Base-by-base conservation (phyloP, 2,113 vertebrate genomes). In the Spea bombifrons region DNA sequence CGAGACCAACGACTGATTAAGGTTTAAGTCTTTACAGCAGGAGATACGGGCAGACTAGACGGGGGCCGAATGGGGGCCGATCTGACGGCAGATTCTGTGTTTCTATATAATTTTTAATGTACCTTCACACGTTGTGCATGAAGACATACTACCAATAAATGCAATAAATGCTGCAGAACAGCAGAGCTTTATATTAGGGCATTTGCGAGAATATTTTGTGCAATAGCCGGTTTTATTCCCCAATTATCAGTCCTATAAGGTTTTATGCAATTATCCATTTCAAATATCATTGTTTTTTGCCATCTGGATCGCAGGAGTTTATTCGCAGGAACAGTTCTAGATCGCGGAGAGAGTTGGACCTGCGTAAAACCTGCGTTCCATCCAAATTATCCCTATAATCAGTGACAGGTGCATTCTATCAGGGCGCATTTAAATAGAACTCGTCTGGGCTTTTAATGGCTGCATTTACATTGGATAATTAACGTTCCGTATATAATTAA, bases 251-350 rank as follows among this genome's bases (percentile, higher is more conserved):
- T 87, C 89, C 92, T 92, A 90, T 88, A 92, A 91, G 90, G 89
- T 59, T 92, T 92, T 93, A 92, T 90, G 92, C 90, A 92, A 93
- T 93, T 92, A 92, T 89, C 89, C 90, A 88, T 90, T 92, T 91
- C 91, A 91, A 89, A 91, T 92, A 90, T 93, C 91, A 92, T 93
- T 93, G 92, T 89, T 92, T 91, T 91, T 92, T 92, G 89, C 92
- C 92, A 93, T 93, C 91, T 93, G 90, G 91, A 90, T 92, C 90
- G 90, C 92, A 90, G 89, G 89, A 91, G 91, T 91, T 88, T 91
- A 90, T 92, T 90, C 90, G 89, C 91, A 91, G 89, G 90, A 92
- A 89, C 90, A 87, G 88, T 89, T 89, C 88, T 86, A 87, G 89
- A 89, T 84, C 89, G 30, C 1, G 88, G 89, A 91, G 91, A 89